These are phyloP conservation scores for Momotus momota DNA, from an alignment of 2,797 vertebrate species.

Conservation along the genomic window DNA sequence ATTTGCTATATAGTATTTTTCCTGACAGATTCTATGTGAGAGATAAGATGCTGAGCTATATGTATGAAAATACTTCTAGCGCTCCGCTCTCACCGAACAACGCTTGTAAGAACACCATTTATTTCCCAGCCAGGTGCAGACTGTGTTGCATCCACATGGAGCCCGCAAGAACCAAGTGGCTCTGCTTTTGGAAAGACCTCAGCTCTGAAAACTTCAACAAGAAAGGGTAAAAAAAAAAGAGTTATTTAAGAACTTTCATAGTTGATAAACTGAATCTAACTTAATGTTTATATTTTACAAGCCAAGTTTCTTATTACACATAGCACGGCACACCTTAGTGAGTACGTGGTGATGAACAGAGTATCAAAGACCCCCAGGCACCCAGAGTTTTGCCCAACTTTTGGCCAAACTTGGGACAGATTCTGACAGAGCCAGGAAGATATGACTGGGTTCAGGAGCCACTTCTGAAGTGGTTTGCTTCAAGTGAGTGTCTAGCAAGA, in stretches of 20 bases:
- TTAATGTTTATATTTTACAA: not conserved
- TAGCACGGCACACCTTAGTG: not conserved
- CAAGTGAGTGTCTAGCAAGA: slow-evolving; percentile 61
- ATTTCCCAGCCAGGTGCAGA: not conserved
- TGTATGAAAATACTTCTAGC: not conserved
- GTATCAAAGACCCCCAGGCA: not conserved
- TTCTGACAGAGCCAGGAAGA: not conserved
- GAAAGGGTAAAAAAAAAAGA: no score
- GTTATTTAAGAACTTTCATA: not conserved
- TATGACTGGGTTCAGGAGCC: slow-evolving; percentile 19
- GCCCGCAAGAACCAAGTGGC: not conserved
- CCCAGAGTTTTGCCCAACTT: not conserved
- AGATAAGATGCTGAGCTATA: fast-evolving
- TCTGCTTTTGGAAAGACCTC: not conserved
- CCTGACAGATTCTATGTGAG: not conserved
- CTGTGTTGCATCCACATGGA: not conserved
- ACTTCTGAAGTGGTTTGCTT: not conserved
- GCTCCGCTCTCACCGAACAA: not conserved
- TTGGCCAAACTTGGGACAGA: not conserved
- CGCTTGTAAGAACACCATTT: not conserved
- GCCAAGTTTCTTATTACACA: not conserved
- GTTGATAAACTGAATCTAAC: not conserved
- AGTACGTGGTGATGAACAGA: not conserved
- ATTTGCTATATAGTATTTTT: not conserved
- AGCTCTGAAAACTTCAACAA: not conserved